phyloP scores from a whole-genome alignment of 2,113 vertebrate species.

The Callorhinus ursinus region DNA sequence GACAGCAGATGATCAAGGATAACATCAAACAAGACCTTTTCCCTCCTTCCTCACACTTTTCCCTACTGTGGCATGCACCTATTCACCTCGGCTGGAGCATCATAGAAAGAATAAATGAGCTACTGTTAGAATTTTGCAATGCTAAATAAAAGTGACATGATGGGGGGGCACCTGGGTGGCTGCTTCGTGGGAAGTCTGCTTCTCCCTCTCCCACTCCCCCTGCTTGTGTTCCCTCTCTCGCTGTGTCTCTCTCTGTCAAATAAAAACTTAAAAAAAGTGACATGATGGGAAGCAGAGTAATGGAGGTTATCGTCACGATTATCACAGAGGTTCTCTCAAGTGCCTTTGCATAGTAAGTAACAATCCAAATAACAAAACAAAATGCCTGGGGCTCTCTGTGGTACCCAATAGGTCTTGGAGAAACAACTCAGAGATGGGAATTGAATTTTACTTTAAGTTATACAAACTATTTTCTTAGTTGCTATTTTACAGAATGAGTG shows the following conservation, averaged over 20 bases:
- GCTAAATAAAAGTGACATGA: not conserved
- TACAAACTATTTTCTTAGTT: not conserved
- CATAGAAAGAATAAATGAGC: not conserved
- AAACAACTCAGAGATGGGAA: not conserved
- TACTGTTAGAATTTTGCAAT: not conserved
- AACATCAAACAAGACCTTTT: not conserved
- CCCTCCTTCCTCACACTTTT: not conserved
- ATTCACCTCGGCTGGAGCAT: not conserved
- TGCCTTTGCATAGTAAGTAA: not conserved
- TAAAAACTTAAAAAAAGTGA: not conserved
- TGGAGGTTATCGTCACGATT: not conserved
- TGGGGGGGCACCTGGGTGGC: too few relatives aligned
- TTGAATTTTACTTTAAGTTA: not conserved
- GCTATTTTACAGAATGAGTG: not conserved
- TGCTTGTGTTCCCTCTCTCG: too few relatives aligned
- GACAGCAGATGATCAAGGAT: not conserved
- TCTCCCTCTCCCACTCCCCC: too few relatives aligned
- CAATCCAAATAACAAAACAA: not conserved
- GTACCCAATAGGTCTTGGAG: not conserved
- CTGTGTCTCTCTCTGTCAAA: too few relatives aligned
- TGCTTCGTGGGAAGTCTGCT: too few relatives aligned
- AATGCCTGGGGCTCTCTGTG: not conserved
- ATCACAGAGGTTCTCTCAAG: not conserved
- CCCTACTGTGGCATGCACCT: rapidly evolving
- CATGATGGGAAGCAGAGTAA: not conserved